Percentiles rank a stretch among this genome's conserved stretches.
Evolutionary conservation across 2,888 invertebrate genomes (phyloP).

Genomic region (Leucania comma): DNA sequence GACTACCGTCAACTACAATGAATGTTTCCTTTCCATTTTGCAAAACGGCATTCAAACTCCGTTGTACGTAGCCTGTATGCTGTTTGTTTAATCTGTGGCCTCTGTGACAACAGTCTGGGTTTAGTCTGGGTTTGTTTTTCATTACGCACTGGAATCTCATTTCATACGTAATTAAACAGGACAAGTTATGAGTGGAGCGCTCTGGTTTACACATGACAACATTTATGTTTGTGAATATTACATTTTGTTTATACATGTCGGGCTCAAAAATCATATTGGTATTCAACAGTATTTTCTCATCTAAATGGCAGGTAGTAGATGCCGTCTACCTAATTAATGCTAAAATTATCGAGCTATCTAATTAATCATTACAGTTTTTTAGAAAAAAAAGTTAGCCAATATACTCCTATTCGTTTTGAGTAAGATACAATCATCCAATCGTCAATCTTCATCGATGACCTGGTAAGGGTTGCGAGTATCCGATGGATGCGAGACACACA

Average conservation of each 20-base stretch:
- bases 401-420: no score
- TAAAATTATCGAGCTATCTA: no score
- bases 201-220: slow-evolving; percentile 27
- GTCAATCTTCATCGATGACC: no score
- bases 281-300: background rate
- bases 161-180: slow-evolving; percentile 68
- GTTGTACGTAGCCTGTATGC: slow-evolving; percentile 23
- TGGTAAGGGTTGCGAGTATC: no score
- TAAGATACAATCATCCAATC: no score
- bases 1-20: background rate
- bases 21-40: slow-evolving; percentile 52
- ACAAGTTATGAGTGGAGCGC: slow-evolving; percentile 48
- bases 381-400: no score
- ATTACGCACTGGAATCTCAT: slow-evolving; percentile 68
- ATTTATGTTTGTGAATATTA: slow-evolving; percentile 34
- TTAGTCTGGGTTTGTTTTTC: slow-evolving; percentile 68
- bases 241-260: slow-evolving; percentile 18
- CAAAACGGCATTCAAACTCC: slow-evolving; percentile 55
- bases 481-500: no score
- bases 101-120: slow-evolving; percentile 58
- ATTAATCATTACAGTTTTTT: no score
- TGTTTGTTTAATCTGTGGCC: slow-evolving; percentile 63
- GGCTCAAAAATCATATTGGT: background rate
- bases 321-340: no score
- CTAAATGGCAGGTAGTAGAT: background rate